Evolutionary conservation across 1,140 invertebrate genomes (phyloP), one percentile per base, ranked within the genome.

Genomic region (Olivierus martensii): DNA sequence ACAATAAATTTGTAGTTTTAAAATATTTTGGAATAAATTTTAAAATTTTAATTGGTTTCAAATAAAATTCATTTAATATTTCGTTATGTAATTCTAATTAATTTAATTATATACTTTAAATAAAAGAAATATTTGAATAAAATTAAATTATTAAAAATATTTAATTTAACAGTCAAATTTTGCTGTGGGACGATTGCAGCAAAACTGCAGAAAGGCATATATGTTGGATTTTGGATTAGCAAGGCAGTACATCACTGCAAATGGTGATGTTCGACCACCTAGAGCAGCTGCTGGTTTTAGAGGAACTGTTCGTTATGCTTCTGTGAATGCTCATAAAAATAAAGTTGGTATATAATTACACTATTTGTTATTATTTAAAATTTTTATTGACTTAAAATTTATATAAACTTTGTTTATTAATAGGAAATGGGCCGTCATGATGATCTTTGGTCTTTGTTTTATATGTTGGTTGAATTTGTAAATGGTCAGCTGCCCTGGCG

Each of bases 171-270:
- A 42, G 64, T 61, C 94, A 59, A 99, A 99, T 75, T 99, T 99
- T 79, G 92, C 94, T 50, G 93, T 99, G 71, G 96, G 95, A 37
- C 80, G 90, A 17, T 77, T 87, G 64, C 80, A 84, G 45, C 81
- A 84, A 59, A 93, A 87, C 64, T 34, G 46, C n/a, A 79, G 89
- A 52, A 82, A 84, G 59, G 94, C 99, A 7, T 99, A 92, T 71
- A 99, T 99, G 94, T 73, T 99, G 60, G 96, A 99, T 73, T 99
- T 99, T 74, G 96, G 96, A 35, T 72, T 99, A 34, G 94, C 96
- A 21, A 75, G 96, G 9, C 94, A 99, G 72, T 99, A 96, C 68
- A 36, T 60, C 7, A 53, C 58, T 10, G 53, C 48, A 11, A 49
- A 51, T 9, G 52, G 53, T 19, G 51, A 97, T 66, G 93, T 99